These are phyloP conservation scores for Periophthalmodon schlosseri DNA, from an alignment of 2,113 vertebrate genomes.

Conservation along the genomic window DNA sequence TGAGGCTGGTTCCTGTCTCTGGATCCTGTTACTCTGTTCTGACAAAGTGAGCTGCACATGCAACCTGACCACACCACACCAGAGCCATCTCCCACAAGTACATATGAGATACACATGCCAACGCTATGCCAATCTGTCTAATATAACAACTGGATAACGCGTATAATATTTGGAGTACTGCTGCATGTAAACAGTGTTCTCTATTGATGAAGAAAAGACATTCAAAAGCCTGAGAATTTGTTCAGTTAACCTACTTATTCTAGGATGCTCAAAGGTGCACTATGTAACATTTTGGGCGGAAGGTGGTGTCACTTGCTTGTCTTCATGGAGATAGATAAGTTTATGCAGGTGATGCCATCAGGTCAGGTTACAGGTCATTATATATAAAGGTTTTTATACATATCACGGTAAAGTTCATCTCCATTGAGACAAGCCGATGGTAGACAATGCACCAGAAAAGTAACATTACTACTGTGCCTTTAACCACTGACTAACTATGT, in stretches of 20 bases:
- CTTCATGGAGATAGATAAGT: no score
- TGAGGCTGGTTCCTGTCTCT: constrained; percentile 18
- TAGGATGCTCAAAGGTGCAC: background rate
- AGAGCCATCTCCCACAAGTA: background rate
- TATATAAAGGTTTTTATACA: no score
- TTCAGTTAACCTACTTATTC: background rate
- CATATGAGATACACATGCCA: background rate
- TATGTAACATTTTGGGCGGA: background rate
- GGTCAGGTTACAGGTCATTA: no score
- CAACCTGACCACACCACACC: background rate
- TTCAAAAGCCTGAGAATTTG: background rate
- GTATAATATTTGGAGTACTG: no score
- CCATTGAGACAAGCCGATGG: no score
- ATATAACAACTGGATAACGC: background rate
- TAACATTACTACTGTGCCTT: no score
- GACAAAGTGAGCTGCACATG: constrained; percentile 2
- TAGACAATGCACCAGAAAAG: no score
- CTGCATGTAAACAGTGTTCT: background rate
- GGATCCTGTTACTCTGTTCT: constrained; percentile 29
- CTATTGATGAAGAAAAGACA: background rate
- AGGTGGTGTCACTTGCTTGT: no score
- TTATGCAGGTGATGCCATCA: no score
- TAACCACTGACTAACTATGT: no score
- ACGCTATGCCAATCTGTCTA: background rate
- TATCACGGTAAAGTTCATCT: no score